Base-by-base conservation (phyloP, 2,113 vertebrate genomes). In the Tor tambroides region DNA sequence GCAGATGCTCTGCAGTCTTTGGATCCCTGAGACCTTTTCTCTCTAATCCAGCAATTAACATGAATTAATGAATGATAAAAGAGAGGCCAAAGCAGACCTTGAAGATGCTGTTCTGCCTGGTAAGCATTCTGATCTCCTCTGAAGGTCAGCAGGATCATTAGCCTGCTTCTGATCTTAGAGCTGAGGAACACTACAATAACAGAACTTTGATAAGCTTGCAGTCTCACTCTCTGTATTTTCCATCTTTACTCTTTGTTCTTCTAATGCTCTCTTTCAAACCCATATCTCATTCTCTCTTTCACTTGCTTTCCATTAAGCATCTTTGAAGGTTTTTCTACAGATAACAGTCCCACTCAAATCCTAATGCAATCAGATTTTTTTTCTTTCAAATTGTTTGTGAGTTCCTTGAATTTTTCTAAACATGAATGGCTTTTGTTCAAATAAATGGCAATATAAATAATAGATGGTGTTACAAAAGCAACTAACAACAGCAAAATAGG, bases 1-100 rank as follows among this genome's bases (percentile, higher is more conserved):
- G 77, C 85, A 83, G 83, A 80, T 88, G 86, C 85, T 88, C 75
- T 79, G 56, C 61, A 56, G 77, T 89, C 63, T 46, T 79, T 79
- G 54, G 87, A 91, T 93, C 92, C 81, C 81, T 89, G 87, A 92
- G 92, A 90, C 90, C 81, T 88, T 84, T 87, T 86, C 43, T 92
- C 91, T 90, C 83, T 93, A 93, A 94, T 94, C 92, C 92, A 89
- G 93, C 92, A 94, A 94, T 94, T 94, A 94, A 92, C 19, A 61
- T 84, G 90, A 92, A 94, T 92, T 91, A 93, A 94, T 94, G 93
- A 93, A 93, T 91, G 90, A 92, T 91, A 91, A 92, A 92, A 93
- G 91, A 43, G 65, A 89, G 84, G 90, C 91, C 89, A 91, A 88
- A 91, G 86, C 90, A 85, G 92, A 90, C 92, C 92, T 93, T 92